These are phyloP conservation scores for Galagoides demidoff DNA, from an alignment of 2,797 vertebrate species.

Conservation along the genomic window DNA sequence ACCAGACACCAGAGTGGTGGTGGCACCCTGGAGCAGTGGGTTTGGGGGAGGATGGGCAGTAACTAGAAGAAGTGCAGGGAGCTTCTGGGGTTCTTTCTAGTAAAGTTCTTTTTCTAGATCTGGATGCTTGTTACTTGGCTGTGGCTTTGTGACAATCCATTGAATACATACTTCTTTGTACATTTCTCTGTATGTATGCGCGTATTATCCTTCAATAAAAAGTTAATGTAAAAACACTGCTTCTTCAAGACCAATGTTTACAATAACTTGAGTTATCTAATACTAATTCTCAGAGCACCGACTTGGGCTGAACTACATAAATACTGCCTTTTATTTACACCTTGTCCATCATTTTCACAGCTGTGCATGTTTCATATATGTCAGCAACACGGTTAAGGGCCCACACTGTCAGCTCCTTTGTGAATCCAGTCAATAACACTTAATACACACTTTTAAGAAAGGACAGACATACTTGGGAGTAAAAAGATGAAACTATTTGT, in stretches of 20 bases:
- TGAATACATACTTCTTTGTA: neutral
- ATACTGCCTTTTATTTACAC: neutral
- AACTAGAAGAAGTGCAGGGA: neutral
- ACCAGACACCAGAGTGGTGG: neutral
- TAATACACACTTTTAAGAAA: constrained; percentile 43
- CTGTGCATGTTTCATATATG: neutral
- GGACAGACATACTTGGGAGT: neutral
- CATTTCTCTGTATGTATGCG: neutral
- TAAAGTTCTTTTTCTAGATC: neutral
- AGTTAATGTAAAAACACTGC: neutral
- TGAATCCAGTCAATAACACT: neutral
- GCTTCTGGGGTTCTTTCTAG: neutral
- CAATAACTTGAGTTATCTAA: neutral
- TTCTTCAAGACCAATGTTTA: constrained; percentile 27
- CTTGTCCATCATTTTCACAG: neutral
- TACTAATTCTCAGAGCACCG: neutral
- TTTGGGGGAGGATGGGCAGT: neutral
- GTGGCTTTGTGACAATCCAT: neutral
- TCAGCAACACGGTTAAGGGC: neutral
- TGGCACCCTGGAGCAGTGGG: neutral
- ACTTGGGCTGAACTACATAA: constrained; percentile 1
- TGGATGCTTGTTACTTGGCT: neutral
- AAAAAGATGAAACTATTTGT: constrained; percentile 36
- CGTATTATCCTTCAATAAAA: neutral
- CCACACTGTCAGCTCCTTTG: neutral